Base-by-base conservation (phyloP, 2,113 vertebrate genomes). In the Atherinomorus stipes region DNA sequence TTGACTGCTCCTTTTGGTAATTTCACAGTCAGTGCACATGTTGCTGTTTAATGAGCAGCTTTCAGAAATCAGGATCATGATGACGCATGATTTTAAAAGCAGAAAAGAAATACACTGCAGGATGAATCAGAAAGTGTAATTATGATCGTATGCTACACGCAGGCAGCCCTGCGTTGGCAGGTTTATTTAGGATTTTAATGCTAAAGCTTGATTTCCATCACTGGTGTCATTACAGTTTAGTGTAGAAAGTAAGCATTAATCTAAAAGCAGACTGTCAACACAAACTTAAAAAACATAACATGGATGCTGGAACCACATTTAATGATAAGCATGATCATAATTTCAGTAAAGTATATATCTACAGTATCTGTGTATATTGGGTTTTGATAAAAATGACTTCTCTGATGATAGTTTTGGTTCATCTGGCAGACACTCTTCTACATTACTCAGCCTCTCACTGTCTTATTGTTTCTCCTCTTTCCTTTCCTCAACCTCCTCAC, bases 41-140 rank as follows among this genome's bases (percentile, higher is more conserved):
- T 47, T 19, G 19, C 42, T 61, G 25, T 21, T 45, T 64, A 51
- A 37, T 51, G 21, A 64, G 28, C 28, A 51, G 28, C 28, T 64
- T 64, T 7, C n/a, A 37, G 7, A 47, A 49, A 12, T 10, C 4
- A 0, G 26, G n/a, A 19, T 26, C 23, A 11, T 13, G 37, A 47
- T 45, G 16, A n/a, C 15, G 11, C 18, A n/a, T 45, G 15, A 7
- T 45, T 37, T 64, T 21, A 37, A 8, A n/a, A 23, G 21, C 19
- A 38, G 10, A 37, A 13, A 5, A 28, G 9, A 18, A 19, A 31
- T 19, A 31, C 44, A 47, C 44, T 47, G 44, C 44, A 47, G 4
- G 44, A 47, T 47, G 44, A n/a, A 47, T 16, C 18, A 47, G 6
- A 47, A 47, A 47, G n/a, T 47, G 18, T 18, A n/a, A 47, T 47